Base-by-base conservation (phyloP, 2,888 invertebrate genomes). In the Drosophila mettleri region DNA sequence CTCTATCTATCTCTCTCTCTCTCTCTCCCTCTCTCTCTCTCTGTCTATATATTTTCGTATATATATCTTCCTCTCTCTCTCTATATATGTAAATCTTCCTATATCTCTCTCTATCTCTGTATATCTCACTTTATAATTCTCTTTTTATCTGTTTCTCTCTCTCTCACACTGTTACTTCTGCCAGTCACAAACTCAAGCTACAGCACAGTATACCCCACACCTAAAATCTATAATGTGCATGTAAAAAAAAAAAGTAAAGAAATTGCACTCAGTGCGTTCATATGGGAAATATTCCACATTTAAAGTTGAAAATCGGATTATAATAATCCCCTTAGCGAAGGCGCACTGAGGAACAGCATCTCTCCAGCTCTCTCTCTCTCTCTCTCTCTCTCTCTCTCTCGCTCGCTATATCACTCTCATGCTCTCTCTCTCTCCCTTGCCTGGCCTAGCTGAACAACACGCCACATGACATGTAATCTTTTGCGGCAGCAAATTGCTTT, bases 291-390 rank as follows among this genome's bases (percentile, higher is more conserved):
- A 72, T 60, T 62, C 18, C 48, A 54, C 75, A 73, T 73, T 86
- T 78, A 74, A 84, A 84, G 81, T 81, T 86, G 68, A 68, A 86
- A 89, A 89, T 88, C 80, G 76, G 88, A 89, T 89, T 87, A 88
- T 78, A 76, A 74, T 89, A 86, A 89, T 87, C 77, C 78, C 65
- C 62, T 71, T 51, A 53, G 68, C 43, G 16, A 67, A 34, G 62
- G 53, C 54, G 20, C 54, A 62, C 52, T 62, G 14, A 8, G 12
- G 5, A 29, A 43, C 38, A 52, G 24, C 22, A 31, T 38, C 24
- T n/a, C n/a, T n/a, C n/a, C n/a, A n/a, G n/a, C n/a, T n/a, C 18
- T 18, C 27, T 16, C 22, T 9, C 16, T 24, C 10, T 12, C 31
- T 12, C 34, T 24, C 39, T 16, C 14, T 14, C 18, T 7, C 29